These are phyloP conservation scores for Thalassarche chlororhynchos DNA, from an alignment of 2,113 vertebrate genomes.

Conservation along the genomic window DNA sequence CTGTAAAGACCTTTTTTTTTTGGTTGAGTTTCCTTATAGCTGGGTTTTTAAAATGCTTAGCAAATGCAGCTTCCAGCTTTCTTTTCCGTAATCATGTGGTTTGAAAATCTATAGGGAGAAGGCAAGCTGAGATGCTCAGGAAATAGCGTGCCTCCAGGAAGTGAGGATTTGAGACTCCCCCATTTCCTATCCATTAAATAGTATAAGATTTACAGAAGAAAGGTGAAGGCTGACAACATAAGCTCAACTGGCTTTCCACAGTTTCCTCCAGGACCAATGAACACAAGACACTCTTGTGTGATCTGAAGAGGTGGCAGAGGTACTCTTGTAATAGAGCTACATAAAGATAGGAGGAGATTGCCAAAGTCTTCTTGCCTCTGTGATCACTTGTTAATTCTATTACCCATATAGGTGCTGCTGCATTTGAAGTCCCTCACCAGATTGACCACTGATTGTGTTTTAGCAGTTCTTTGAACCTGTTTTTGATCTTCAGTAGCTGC, in stretches of 20 bases:
- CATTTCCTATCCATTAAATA: background rate
- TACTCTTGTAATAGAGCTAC: background rate
- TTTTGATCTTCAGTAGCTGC: constrained; percentile 37
- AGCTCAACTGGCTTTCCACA: background rate
- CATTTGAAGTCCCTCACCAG: constrained; percentile 12
- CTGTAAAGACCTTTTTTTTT: background rate
- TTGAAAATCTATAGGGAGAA: background rate
- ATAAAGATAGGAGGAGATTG: background rate
- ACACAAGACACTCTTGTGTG: background rate
- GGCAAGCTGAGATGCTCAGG: background rate
- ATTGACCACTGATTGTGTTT: constrained; percentile 39
- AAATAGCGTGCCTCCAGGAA: background rate
- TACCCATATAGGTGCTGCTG: background rate
- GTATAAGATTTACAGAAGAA: background rate
- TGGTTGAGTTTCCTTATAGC: background rate
- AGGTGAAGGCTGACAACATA: background rate
- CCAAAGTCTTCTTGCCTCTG: background rate
- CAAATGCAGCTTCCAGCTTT: background rate
- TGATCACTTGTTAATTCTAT: constrained; percentile 38
- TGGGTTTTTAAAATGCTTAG: background rate
- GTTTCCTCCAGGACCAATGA: background rate
- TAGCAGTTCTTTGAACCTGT: constrained; percentile 27
- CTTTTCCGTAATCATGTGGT: background rate
- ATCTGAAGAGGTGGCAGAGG: background rate
- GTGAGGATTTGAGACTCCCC: background rate